Base-by-base conservation (phyloP, 2,888 invertebrate species). In the Orthosia gothica region DNA sequence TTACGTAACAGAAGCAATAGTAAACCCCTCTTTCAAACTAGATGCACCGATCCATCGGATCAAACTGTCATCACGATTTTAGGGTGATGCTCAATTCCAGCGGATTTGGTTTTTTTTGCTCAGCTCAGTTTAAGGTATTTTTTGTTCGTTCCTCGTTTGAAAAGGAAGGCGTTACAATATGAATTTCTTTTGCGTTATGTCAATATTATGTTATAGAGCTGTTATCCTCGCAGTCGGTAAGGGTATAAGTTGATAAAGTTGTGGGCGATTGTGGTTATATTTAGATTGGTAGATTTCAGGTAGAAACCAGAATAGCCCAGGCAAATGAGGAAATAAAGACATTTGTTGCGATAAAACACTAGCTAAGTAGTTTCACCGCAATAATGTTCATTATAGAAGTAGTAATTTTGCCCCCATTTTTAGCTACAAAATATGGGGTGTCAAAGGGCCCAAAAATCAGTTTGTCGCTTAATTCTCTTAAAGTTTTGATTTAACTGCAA, bases 1-100 rank as follows among this genome's bases (percentile, higher is more conserved):
- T 83, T 81, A n/a, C n/a, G n/a, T n/a, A n/a, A n/a, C n/a, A n/a
- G n/a, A n/a, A n/a, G n/a, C n/a, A n/a, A n/a, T n/a, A n/a, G n/a
- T n/a, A n/a, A n/a, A n/a, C n/a, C n/a, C n/a, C n/a, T n/a, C n/a
- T n/a, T n/a, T 9, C 16, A 40, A 69, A 74, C 73, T 57, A 67
- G 74, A 70, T 82, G 71, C 74, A 82, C 50, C 65, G 20, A 83
- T 82, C 83, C 72, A 16, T 12, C 4, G 72, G 72, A 83, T 83
- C 72, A 82, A 72, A 72, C 70, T 47, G n/a, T n/a, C 72, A 75
- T 83, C 83, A 85, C 82, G 83, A 82, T 85, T 81, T 78, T 72
- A 59, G 72, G 79, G 70, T 50, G 58, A 40, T 49, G 55, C 74
- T 72, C 85, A 68, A 85, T 79, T 79, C 40, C 70, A 32, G 4